phyloP scores from a whole-genome alignment of 2,888 invertebrate genomes.

The Ellobium chinense region DNA sequence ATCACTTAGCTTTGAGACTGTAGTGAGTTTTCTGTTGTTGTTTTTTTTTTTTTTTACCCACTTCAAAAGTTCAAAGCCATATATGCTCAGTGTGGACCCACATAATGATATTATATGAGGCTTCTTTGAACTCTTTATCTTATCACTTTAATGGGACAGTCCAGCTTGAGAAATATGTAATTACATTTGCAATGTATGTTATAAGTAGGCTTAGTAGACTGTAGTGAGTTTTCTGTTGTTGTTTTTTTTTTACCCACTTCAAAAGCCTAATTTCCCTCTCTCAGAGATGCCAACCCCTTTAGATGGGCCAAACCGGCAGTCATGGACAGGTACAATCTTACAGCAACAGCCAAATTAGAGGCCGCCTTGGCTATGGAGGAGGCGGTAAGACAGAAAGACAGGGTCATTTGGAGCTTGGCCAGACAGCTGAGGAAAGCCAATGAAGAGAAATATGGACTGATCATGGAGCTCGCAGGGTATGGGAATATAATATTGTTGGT shows the following conservation, averaged over 20 bases:
- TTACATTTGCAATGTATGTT: not conserved
- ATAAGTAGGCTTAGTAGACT: not conserved
- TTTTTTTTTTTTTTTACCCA: no score
- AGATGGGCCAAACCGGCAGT: not conserved
- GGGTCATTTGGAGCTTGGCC: not conserved
- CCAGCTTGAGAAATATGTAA: not conserved
- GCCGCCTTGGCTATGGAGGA: not conserved
- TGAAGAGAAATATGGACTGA: not conserved
- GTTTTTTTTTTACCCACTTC: no score
- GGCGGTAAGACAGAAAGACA: not conserved
- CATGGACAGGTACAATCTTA: not conserved
- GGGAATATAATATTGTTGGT: no score
- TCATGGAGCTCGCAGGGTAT: no score
- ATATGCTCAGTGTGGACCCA: no score
- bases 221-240: no score
- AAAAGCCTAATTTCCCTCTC: no score
- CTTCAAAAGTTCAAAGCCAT: no score
- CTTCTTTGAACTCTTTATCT: no score
- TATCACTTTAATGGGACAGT: not conserved
- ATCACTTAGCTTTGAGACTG: no score
- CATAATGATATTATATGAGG: no score
- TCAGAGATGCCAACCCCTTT: not conserved
- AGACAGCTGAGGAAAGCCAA: slow-evolving; percentile 8
- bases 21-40: no score
- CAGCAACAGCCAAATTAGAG: not conserved